Evolutionary conservation across 2,113 vertebrate genomes (phyloP).

Genomic region (Gobio gobio): DNA sequence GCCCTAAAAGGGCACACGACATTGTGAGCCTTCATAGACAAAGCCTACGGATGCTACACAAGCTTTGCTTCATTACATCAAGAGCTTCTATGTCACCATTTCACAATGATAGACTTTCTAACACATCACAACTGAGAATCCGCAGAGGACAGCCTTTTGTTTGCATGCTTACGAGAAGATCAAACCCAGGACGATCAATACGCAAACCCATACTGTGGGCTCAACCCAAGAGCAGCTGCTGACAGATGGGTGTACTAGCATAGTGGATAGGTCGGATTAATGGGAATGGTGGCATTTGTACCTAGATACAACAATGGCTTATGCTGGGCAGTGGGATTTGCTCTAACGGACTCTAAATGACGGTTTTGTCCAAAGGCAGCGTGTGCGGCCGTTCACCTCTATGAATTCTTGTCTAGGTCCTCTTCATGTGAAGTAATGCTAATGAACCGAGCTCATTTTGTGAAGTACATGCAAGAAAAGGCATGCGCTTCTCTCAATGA

Average conservation of each 20-base stretch:
- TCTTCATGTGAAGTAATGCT: conserved; percentile 58
- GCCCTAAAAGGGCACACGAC: not conserved
- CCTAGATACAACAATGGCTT: conserved; percentile 24
- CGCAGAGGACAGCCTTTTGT: not conserved
- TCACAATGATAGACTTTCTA: not conserved
- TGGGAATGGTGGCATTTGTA: conserved; percentile 39
- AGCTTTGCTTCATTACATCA: conserved; percentile 6
- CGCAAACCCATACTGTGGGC: conserved; percentile 2
- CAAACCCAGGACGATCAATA: conserved; percentile 13
- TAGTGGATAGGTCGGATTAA: conserved; percentile 49
- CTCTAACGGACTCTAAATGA: conserved; percentile 56
- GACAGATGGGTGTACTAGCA: not conserved
- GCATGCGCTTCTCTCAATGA: conserved; percentile 58
- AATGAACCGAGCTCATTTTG: conserved; percentile 59
- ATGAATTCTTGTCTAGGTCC: conserved; percentile 49
- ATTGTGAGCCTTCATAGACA: not conserved
- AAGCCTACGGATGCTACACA: not conserved
- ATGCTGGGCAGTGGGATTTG: conserved; percentile 41
- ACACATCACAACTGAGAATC: not conserved
- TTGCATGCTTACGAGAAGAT: conserved; percentile 6
- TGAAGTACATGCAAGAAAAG: conserved; percentile 60
- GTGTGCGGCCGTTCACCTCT: conserved; percentile 34
- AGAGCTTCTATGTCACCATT: not conserved
- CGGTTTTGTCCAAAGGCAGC: conserved; percentile 58
- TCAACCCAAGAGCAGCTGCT: not conserved